Conservation (phyloP, 2,797 vertebrate genomes). For the Lacerta agilis region DNA sequence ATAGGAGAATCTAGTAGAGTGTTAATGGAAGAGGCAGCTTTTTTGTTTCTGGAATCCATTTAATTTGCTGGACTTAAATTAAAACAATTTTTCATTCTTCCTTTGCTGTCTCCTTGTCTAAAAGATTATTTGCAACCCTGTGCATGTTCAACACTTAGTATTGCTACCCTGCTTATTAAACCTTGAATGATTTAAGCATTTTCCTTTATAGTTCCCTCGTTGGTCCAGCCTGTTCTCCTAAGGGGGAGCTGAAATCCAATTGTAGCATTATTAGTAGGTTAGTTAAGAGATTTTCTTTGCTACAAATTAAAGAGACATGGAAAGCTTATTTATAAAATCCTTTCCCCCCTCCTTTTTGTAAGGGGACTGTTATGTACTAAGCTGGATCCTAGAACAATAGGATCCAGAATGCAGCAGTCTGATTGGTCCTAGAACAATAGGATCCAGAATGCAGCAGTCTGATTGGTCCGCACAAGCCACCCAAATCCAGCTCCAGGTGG, state of each 20-base stretch:
- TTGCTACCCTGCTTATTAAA: slow-evolving; percentile 47
- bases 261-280: slow-evolving; percentile 49
- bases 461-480: no score
- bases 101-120: slow-evolving; percentile 22
- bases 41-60: slow-evolving; percentile 27
- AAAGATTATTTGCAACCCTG: slow-evolving; percentile 43
- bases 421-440: no score
- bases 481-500: no score
- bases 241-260: slow-evolving; percentile 36
- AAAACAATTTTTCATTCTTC: slow-evolving; percentile 58
- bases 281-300: slow-evolving; percentile 49
- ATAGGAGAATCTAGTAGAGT: neutral
- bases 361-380: no score
- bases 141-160: slow-evolving; percentile 1
- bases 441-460: no score
- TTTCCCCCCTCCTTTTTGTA: neutral
- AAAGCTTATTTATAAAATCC: slow-evolving; percentile 19
- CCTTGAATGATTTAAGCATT: slow-evolving; percentile 45
- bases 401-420: no score
- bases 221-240: slow-evolving; percentile 44
- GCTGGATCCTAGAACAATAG: no score
- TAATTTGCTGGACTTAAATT: slow-evolving; percentile 47
- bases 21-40: slow-evolving; percentile 18
- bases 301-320: slow-evolving; percentile 44
- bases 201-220: slow-evolving; percentile 45